Evolutionary conservation across 2,113 vertebrate species (phyloP).

Genomic region (Jaculus jaculus): DNA sequence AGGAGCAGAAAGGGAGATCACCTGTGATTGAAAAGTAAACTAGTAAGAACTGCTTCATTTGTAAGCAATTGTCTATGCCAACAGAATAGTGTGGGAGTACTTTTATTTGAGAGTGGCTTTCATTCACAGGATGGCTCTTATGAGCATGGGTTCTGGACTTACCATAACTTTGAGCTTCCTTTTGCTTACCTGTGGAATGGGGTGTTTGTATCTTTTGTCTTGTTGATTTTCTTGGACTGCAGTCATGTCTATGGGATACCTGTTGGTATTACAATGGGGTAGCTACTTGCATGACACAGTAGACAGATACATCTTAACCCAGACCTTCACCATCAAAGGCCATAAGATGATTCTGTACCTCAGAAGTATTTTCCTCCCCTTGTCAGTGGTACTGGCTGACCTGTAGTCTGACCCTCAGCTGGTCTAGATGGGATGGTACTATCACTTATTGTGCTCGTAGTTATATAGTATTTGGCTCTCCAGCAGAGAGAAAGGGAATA

Average conservation of each 20-base stretch:
- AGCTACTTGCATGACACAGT: not conserved
- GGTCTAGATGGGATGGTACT: too few species aligned
- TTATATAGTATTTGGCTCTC: not conserved
- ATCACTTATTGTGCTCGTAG: not conserved
- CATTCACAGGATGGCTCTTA: not conserved
- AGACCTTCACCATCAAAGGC: not conserved
- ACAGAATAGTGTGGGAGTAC: not conserved
- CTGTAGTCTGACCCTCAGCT: not conserved
- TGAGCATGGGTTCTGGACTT: not conserved
- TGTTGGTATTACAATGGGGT: too few species aligned
- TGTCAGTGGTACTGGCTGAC: not conserved
- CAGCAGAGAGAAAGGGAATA: not conserved
- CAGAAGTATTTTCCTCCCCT: not conserved
- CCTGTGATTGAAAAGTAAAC: conserved; percentile 11
- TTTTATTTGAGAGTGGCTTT: conserved; percentile 29
- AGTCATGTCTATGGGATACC: not conserved
- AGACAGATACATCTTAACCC: not conserved
- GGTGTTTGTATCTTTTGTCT: not conserved
- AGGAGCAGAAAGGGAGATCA: conserved; percentile 52
- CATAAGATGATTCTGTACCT: not conserved
- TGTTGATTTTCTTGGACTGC: not conserved
- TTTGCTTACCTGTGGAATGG: not conserved
- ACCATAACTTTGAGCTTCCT: not conserved
- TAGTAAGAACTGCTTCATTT: not conserved
- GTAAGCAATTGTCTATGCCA: conserved; percentile 33